These are phyloP conservation scores for Lumbricus terrestris DNA, from an alignment of 2,888 invertebrate genomes.

Conservation along the genomic window DNA sequence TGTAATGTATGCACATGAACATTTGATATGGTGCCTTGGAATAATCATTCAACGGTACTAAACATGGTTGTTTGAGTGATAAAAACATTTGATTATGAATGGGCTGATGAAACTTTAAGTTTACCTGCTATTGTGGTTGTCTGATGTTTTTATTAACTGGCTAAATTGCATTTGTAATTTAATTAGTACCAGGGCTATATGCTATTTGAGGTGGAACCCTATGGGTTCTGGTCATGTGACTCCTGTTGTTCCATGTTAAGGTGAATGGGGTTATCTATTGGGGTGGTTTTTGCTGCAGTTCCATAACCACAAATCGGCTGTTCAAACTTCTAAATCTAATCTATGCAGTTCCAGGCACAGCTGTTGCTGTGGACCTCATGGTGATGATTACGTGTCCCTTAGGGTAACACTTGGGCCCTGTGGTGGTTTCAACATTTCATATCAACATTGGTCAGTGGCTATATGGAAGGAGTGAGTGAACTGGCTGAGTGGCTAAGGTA, in stretches of 20 bases:
- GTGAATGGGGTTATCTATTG: neutral
- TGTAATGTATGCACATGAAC: neutral
- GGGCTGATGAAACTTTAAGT: neutral
- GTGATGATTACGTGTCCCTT: neutral
- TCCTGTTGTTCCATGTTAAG: neutral
- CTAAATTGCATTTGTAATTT: neutral
- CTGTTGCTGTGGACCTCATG: neutral
- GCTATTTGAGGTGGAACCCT: neutral
- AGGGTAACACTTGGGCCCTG: neutral
- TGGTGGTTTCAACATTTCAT: neutral
- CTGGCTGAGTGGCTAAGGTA: neutral
- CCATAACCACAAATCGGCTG: neutral
- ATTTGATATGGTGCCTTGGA: neutral
- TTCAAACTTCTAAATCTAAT: neutral
- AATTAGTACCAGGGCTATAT: neutral
- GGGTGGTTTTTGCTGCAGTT: neutral
- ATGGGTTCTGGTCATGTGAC: neutral
- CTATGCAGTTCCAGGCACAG: neutral
- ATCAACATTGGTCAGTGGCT: neutral
- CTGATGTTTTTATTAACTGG: neutral
- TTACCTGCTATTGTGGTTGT: neutral
- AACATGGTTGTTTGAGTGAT: neutral
- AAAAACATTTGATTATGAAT: neutral
- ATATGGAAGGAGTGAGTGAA: neutral
- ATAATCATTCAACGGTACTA: neutral